These are phyloP conservation scores for Glyphotaelius pellucidus DNA, from an alignment of 2,888 invertebrate genomes.

Conservation along the genomic window DNA sequence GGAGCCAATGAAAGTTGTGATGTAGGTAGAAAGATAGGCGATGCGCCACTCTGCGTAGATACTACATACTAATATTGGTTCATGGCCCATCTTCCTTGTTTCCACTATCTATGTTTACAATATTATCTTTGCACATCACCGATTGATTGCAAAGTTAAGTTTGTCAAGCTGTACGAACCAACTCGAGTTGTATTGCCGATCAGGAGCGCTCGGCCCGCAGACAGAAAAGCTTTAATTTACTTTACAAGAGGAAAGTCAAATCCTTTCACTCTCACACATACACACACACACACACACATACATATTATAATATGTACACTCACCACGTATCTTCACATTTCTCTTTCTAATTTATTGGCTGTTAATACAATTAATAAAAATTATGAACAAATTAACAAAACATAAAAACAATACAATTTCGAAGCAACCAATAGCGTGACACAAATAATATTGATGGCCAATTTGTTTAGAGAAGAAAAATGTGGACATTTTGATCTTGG, in stretches of 20 bases:
- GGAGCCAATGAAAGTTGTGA: no score
- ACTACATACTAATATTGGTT: no score
- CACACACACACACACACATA: neutral
- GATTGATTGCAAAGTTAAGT: neutral
- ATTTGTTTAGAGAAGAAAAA: conserved; percentile 18
- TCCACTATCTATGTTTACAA: neutral
- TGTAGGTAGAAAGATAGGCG: no score
- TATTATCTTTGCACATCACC: neutral
- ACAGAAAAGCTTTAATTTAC: neutral
- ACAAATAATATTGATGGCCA: neutral
- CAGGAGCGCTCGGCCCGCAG: neutral
- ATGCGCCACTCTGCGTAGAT: no score
- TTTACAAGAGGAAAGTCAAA: neutral
- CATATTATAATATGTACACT: neutral
- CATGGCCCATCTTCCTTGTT: no score
- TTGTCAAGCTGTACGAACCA: neutral
- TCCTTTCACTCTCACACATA: neutral
- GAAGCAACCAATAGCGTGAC: neutral
- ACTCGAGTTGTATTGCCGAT: neutral
- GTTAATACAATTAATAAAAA: neutral
- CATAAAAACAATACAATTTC: neutral
- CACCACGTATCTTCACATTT: neutral
- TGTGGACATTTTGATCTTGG: neutral
- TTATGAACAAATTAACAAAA: neutral
- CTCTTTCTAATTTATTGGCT: neutral